Percentiles rank a stretch among this genome's conserved stretches.
Evolutionary conservation across 2,797 vertebrate genomes (phyloP).

Genomic region (Sarcophilus harrisii): DNA sequence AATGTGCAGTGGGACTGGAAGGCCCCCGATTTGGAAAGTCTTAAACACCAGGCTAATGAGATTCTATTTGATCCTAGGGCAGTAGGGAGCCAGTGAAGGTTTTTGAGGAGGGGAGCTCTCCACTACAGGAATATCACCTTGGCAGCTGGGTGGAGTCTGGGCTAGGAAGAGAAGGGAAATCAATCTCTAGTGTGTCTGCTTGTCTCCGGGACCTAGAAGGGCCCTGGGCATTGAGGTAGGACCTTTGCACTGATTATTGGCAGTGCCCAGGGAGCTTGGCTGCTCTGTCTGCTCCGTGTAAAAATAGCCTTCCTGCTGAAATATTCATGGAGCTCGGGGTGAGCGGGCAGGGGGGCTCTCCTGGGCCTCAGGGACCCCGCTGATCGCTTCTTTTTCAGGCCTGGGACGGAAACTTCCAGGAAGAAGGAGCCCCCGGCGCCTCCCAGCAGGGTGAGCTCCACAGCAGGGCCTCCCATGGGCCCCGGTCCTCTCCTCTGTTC

Average conservation of each 20-base stretch:
- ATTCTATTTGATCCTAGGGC: not conserved
- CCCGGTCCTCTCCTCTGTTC: not conserved
- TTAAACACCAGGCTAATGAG: not conserved
- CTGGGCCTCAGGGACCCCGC: conserved; percentile 45
- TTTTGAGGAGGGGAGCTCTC: not conserved
- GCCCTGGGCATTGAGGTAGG: conserved; percentile 35
- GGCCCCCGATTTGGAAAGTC: not conserved
- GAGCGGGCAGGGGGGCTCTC: conserved; percentile 51
- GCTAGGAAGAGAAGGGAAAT: not conserved
- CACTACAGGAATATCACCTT: not conserved
- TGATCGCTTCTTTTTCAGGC: conserved; percentile 54
- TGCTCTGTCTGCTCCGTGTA: conserved; percentile 57
- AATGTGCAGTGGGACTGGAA: not conserved
- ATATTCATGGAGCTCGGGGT: conserved; percentile 70
- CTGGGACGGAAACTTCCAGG: conserved; percentile 46
- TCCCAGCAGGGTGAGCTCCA: conserved; percentile 64
- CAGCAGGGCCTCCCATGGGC: not conserved
- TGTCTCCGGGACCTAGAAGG: not conserved
- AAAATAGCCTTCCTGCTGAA: conserved; percentile 77
- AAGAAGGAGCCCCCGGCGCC: conserved; percentile 52
- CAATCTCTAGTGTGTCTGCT: not conserved
- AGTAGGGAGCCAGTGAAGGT: not conserved
- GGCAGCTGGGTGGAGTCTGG: not conserved
- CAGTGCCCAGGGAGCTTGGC: conserved; percentile 72
- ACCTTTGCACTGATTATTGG: conserved; percentile 58